These are phyloP conservation scores for Serranus cabrilla DNA, from an alignment of 2,797 vertebrate genomes.

Conservation along the genomic window DNA sequence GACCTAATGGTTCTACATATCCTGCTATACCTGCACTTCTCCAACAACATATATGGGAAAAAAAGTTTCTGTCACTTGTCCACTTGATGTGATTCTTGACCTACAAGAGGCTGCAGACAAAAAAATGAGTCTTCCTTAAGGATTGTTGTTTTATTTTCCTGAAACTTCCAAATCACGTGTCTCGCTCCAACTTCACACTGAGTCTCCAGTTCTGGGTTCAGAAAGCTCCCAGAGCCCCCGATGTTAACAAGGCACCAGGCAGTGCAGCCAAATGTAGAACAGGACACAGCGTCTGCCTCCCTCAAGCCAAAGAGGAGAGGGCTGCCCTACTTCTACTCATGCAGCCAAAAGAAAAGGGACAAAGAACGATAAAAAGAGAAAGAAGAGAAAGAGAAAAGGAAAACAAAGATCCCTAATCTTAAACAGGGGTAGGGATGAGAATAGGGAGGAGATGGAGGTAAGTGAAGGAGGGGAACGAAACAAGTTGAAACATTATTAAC, in stretches of 20 bases:
- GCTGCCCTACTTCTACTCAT: conserved; percentile 69
- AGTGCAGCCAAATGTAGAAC: conserved; percentile 56
- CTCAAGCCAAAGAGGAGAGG: conserved; percentile 43
- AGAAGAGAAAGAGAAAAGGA: not conserved
- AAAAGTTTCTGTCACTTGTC: not conserved
- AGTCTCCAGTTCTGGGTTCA: conserved; percentile 39
- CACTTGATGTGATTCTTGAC: not conserved
- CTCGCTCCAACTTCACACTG: conserved; percentile 6
- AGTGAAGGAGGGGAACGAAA: not conserved
- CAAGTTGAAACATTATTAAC: conserved; percentile 34
- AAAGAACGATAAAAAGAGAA: not conserved
- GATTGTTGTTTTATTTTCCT: conserved; percentile 25
- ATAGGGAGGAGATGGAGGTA: not conserved
- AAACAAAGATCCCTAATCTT: not conserved
- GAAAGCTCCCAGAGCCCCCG: conserved; percentile 28
- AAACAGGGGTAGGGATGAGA: conserved; percentile 13
- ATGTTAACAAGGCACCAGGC: conserved; percentile 59
- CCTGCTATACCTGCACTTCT: not conserved
- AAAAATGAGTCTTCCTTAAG: not conserved
- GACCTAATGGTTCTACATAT: not conserved
- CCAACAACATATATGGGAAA: not conserved
- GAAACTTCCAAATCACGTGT: conserved; percentile 18
- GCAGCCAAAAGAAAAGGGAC: conserved; percentile 34
- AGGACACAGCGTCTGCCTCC: conserved; percentile 53
- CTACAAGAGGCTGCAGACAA: conserved; percentile 23